These are phyloP conservation scores for Heliconius charithonia DNA, from an alignment of 2,888 invertebrate species.

Conservation along the genomic window DNA sequence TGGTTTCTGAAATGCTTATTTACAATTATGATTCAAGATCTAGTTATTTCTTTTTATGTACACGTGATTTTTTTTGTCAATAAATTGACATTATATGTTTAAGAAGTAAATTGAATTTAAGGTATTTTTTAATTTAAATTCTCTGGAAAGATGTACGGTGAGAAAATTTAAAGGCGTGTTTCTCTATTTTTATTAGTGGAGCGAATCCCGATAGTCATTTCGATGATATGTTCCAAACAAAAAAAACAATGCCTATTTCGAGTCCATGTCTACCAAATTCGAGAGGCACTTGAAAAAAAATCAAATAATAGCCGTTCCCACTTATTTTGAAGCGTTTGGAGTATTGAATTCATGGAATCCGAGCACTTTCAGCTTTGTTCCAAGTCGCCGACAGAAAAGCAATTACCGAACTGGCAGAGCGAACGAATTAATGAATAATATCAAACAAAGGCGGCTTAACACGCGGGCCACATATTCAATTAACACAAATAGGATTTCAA, in stretches of 20 bases:
- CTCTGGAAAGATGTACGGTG: too few relatives aligned
- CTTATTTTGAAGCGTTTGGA: constrained; percentile 16
- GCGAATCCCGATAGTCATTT: background rate
- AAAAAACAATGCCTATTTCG: background rate
- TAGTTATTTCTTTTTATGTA: too few relatives aligned
- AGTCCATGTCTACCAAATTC: background rate
- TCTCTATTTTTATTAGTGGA: too few relatives aligned
- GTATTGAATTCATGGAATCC: constrained; percentile 16
- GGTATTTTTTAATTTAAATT: too few relatives aligned
- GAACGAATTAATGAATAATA: constrained; percentile 56
- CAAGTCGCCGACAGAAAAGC: constrained; percentile 39
- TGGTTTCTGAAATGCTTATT: background rate
- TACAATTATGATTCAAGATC: background rate
- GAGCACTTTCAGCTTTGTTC: constrained; percentile 26
- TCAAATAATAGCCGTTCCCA: background rate
- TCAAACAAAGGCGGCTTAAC: constrained; percentile 58
- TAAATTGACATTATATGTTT: too few relatives aligned
- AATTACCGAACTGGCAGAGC: constrained; percentile 42
- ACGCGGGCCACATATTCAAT: constrained; percentile 69
- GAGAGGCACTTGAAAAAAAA: constrained; percentile 15
- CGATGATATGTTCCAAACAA: background rate
- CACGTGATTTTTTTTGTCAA: too few relatives aligned
- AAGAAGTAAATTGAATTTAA: too few relatives aligned
- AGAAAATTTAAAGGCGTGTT: too few relatives aligned
- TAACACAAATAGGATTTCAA: constrained; percentile 72